Percentiles rank a stretch among this genome's conserved stretches.
Evolutionary conservation across 2,888 invertebrate species (phyloP).

Genomic region (Acrobeloides nanus): DNA sequence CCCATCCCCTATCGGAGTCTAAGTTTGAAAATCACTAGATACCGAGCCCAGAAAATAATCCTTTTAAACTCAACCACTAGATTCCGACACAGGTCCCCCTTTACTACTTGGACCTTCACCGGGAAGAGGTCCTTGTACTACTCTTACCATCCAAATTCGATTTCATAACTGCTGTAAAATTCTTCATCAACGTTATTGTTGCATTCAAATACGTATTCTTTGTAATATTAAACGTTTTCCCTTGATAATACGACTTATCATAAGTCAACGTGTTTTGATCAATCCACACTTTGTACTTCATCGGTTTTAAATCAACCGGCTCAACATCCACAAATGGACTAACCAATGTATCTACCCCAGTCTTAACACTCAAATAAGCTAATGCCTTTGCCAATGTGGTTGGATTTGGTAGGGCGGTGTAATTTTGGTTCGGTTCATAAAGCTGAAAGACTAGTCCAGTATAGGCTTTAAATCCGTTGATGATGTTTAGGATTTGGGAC

Average conservation of each 20-base stretch:
- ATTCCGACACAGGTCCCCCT: no score
- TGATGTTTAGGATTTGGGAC: no score
- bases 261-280: slow-evolving; percentile 15
- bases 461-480: no score
- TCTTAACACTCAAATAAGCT: slow-evolving; percentile 9
- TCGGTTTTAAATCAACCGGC: not conserved
- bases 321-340: slow-evolving; percentile 16
- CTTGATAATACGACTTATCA: slow-evolving; percentile 12
- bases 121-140: no score
- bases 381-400: slow-evolving; percentile 10
- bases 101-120: no score
- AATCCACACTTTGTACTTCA: slow-evolving; percentile 6
- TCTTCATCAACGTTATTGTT: slow-evolving; percentile 3
- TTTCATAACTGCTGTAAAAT: slow-evolving; percentile 3
- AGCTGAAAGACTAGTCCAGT: no score
- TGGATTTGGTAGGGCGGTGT: slow-evolving; percentile 4
- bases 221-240: slow-evolving; percentile 13
- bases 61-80: no score
- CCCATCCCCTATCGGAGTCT: no score
- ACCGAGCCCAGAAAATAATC: no score
- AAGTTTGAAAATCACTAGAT: no score
- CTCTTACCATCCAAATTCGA: slow-evolving; percentile 3
- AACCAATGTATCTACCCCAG: slow-evolving; percentile 12
- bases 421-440: no score
- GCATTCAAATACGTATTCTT: slow-evolving; percentile 1